Base-by-base conservation (phyloP, 2,797 vertebrate species). In the Oryzias sinensis region DNA sequence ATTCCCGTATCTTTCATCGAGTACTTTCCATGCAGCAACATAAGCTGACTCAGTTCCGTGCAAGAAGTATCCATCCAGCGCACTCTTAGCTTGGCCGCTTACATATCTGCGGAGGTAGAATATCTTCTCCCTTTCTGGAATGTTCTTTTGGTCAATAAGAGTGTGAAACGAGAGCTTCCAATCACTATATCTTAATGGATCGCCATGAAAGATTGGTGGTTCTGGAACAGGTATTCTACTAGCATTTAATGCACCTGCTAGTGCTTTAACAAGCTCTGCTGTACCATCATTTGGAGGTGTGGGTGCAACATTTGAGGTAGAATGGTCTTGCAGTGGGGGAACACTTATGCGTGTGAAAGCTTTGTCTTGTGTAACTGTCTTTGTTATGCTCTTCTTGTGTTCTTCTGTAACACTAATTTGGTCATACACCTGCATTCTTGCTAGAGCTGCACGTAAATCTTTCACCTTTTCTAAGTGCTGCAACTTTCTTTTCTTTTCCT, bases 51-150 rank as follows among this genome's bases (percentile, higher is more conserved):
- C 54, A 1, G 72, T 70, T 37, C 72, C 24, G 1, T 77, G 67
- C 15, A 83, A 27, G 53, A 76, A 78, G 13, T 72, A 77, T 2
- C 63, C 68, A 51, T 76, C 55, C 1, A 79, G 43, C 27, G 68
- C 62, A 3, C 29, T 70, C 59, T 76, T 77, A n/a, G 53, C 69
- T 68, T 59, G 27, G 33, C 68, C 72, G 40, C 64, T 43, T 2
- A 62, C 62, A 63, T 79, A 80, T 42, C 55, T 82, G 4, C 16
- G 20, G 0, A 82, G 59, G 25, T 70, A 73, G 37, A 18, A 18
- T 18, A 18, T 18, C 18, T 62, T 66, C 15, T 79, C 72, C 29
- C 75, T 80, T 15, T 77, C 53, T 42, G 29, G 44, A 42, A 78
- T 71, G n/a, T 69, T 77, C 14, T 78, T 82, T 51, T 68, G 65